These are phyloP conservation scores for Kryptopterus vitreolus DNA, from an alignment of 2,797 vertebrate species.

Conservation along the genomic window DNA sequence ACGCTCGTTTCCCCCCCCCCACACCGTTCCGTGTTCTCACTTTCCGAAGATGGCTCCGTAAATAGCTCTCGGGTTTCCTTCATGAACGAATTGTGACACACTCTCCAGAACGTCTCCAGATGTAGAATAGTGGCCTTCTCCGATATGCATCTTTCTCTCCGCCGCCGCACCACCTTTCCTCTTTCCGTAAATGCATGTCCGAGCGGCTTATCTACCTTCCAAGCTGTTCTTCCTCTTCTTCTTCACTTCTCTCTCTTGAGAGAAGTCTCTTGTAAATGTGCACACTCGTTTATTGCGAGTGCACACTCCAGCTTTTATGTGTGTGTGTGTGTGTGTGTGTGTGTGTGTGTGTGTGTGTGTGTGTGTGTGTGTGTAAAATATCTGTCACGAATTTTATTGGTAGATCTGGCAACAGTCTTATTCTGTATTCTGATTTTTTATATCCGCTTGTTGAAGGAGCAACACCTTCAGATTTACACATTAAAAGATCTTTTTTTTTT, in stretches of 20 bases:
- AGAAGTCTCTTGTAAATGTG: conserved; percentile 18
- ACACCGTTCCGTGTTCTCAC: conserved; percentile 34
- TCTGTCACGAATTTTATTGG: conserved; percentile 12
- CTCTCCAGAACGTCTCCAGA: conserved; percentile 20
- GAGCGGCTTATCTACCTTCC: conserved; percentile 15
- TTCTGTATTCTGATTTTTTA: not conserved
- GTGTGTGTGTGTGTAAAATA: conserved; percentile 13
- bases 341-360: too few species aligned
- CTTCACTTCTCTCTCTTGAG: conserved; percentile 8
- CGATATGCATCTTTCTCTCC: conserved; percentile 2
- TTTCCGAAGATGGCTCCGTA: conserved; percentile 14
- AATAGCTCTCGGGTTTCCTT: conserved; percentile 22
- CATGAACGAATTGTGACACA: not conserved
- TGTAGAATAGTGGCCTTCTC: not conserved
- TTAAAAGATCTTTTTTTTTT: conserved; percentile 26
- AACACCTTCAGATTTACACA: conserved; percentile 11
- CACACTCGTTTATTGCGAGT: conserved; percentile 14
- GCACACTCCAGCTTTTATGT: not conserved
- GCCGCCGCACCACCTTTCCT: conserved; percentile 11
- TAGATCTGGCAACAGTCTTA: not conserved
- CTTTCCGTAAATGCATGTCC: conserved; percentile 31
- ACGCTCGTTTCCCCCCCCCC: conserved; percentile 56
- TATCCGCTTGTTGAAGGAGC: conserved; percentile 14
- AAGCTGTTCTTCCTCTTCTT: conserved; percentile 26
- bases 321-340: too few species aligned